These are phyloP conservation scores for Leptosomus discolor DNA, from an alignment of 2,113 vertebrate genomes.

Conservation along the genomic window DNA sequence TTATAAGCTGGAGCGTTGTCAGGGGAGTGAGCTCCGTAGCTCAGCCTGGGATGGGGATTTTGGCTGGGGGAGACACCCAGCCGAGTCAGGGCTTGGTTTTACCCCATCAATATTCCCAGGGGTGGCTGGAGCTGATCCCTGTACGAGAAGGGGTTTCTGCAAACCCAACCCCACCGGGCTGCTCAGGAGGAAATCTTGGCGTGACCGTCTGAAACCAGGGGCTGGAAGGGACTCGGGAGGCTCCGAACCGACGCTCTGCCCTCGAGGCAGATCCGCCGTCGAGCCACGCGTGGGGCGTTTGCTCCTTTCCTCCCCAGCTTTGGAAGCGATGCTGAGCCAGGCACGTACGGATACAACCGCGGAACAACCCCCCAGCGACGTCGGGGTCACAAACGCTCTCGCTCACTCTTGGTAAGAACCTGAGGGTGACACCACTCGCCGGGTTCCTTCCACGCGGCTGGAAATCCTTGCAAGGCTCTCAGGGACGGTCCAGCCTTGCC, in stretches of 20 bases:
- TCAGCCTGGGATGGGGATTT: accelerated
- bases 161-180: not conserved
- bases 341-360: accelerated
- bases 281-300: accelerated
- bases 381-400: accelerated
- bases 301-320: not conserved
- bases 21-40: accelerated
- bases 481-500: accelerated
- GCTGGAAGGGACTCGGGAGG: not conserved
- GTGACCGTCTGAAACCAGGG: accelerated
- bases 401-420: too few species aligned
- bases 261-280: accelerated
- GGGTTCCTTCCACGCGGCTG: accelerated
- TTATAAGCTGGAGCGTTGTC: not conserved
- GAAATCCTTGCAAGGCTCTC: not conserved
- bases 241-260: accelerated
- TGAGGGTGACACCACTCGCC: accelerated
- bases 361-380: too few species aligned
- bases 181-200: not conserved
- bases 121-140: not conserved
- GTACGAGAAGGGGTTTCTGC: not conserved
- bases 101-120: not conserved
- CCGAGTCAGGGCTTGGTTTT: accelerated
- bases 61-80: not conserved
- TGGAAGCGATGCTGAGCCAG: accelerated